phyloP scores from a whole-genome alignment of 2,113 vertebrate genomes.

The Gallinago media region DNA sequence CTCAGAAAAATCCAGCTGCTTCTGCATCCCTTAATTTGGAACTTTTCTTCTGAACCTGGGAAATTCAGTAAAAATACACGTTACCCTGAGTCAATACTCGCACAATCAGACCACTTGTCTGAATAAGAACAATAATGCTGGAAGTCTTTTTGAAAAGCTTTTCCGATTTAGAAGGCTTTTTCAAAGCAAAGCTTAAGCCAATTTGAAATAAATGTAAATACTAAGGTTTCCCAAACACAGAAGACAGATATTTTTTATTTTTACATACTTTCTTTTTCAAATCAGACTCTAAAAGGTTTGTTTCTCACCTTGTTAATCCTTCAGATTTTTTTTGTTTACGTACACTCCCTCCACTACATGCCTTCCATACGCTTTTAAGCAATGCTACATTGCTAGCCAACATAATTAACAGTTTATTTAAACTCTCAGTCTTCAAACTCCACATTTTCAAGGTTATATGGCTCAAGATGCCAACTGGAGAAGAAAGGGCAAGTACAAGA shows the following conservation, averaged over 20 bases:
- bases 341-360: not conserved
- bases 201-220: not conserved
- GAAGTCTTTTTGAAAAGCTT: not conserved
- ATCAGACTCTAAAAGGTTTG: not conserved
- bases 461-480: not conserved
- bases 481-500: not conserved
- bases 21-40: not conserved
- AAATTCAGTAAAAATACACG: not conserved
- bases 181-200: not conserved
- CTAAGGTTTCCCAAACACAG: not conserved
- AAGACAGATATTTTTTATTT: not conserved
- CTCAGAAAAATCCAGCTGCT: not conserved
- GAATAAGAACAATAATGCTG: fast-evolving
- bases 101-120: not conserved
- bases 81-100: not conserved
- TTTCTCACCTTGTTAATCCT: not conserved
- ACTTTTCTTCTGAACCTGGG: not conserved
- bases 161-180: not conserved
- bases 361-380: not conserved
- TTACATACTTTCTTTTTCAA: not conserved
- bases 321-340: not conserved
- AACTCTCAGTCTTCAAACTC: not conserved
- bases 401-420: not conserved
- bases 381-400: not conserved
- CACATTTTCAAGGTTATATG: not conserved